These are phyloP conservation scores for Lymantria dispar DNA, from an alignment of 2,888 invertebrate genomes.

Conservation along the genomic window DNA sequence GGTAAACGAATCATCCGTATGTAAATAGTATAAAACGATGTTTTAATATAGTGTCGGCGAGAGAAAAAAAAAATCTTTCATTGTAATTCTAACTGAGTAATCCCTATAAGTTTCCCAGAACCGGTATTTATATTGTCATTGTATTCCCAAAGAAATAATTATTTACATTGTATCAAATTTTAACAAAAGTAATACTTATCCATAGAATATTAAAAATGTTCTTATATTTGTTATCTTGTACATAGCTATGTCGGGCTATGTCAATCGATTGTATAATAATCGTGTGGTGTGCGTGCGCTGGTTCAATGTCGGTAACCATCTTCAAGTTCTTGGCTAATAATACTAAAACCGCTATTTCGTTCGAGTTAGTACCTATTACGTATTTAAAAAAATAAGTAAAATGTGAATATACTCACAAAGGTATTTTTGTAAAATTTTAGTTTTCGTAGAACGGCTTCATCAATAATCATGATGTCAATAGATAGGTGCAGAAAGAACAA, in stretches of 20 bases:
- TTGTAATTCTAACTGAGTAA: background rate
- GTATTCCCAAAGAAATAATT: conserved; percentile 1
- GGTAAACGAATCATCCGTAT: too few species aligned
- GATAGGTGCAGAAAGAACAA: too few species aligned
- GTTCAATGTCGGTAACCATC: conserved; percentile 48
- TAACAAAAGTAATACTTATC: background rate
- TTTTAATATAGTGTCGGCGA: conserved; percentile 2
- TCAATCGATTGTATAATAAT: conserved; percentile 62
- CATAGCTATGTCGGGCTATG: conserved; percentile 10
- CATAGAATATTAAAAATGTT: background rate
- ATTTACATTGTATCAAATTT: conserved; percentile 15
- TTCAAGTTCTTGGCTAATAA: conserved; percentile 70
- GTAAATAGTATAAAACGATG: too few species aligned
- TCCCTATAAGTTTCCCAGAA: background rate
- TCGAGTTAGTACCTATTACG: too few species aligned
- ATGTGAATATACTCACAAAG: too few species aligned
- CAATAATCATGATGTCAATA: too few species aligned
- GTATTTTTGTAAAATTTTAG: too few species aligned
- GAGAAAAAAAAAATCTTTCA: background rate
- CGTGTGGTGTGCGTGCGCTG: conserved; percentile 39
- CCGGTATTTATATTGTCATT: background rate
- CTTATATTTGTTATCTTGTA: too few species aligned
- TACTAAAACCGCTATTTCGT: too few species aligned
- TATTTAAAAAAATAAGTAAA: too few species aligned
- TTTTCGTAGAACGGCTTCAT: too few species aligned